These are phyloP conservation scores for Caenorhabditis doughertyi DNA, from an alignment of 2,888 invertebrate species.

Conservation along the genomic window DNA sequence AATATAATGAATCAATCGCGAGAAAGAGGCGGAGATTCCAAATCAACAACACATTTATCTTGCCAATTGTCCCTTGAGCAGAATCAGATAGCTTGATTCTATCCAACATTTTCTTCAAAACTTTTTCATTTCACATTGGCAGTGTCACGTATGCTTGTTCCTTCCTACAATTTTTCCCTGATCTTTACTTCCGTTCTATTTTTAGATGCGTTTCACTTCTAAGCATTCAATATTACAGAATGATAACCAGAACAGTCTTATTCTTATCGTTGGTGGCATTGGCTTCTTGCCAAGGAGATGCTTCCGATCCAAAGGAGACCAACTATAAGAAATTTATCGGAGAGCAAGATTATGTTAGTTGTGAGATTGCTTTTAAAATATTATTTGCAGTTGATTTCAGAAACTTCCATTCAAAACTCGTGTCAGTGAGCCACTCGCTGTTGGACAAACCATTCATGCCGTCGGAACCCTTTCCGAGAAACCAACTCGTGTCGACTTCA, in stretches of 20 bases:
- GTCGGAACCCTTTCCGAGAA: conserved; percentile 79
- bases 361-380: too few relatives aligned
- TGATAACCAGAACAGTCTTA: conserved; percentile 49
- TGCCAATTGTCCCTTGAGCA: conserved; percentile 56
- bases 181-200: neutral
- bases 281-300: conserved; percentile 62
- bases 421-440: conserved; percentile 79
- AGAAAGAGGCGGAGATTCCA: conserved; percentile 32
- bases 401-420: conserved; percentile 82
- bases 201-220: too few relatives aligned
- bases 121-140: conserved; percentile 14
- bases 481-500: conserved; percentile 81
- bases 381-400: conserved; percentile 61
- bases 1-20: conserved; percentile 43
- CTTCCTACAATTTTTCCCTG: neutral
- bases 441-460: conserved; percentile 82
- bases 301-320: conserved; percentile 69
- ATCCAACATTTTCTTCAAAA: neutral
- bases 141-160: conserved; percentile 24
- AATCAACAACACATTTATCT: conserved; percentile 66
- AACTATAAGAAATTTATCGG: conserved; percentile 81
- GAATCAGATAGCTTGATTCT: conserved; percentile 25
- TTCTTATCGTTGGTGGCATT: conserved; percentile 40
- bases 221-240: conserved; percentile 42
- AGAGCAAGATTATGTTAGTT: conserved; percentile 77